These are phyloP conservation scores for Sprattus sprattus DNA, from an alignment of 2,113 vertebrate genomes.

Conservation along the genomic window DNA sequence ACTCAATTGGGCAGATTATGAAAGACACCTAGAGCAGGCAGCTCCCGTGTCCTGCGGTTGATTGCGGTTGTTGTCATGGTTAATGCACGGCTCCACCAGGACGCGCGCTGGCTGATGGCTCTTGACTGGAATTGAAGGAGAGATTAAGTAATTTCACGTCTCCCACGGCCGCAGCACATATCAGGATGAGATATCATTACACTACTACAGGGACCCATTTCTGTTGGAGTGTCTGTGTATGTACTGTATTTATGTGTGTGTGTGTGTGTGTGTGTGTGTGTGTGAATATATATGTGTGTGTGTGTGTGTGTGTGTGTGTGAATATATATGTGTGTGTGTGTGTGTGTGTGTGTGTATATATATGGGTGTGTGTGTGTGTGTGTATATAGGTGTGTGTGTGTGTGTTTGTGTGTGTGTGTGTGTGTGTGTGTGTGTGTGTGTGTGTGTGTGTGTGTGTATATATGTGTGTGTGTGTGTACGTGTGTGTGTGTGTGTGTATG, in stretches of 20 bases:
- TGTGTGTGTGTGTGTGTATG: not conserved
- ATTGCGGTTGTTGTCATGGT: conserved; percentile 34
- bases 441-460: not conserved
- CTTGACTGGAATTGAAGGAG: conserved; percentile 41
- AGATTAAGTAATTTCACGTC: conserved; percentile 16
- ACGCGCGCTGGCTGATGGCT: conserved; percentile 26
- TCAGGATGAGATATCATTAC: conserved; percentile 27
- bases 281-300: not conserved
- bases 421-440: not conserved
- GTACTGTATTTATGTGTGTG: not conserved
- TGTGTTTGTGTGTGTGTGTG: not conserved
- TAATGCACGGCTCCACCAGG: conserved; percentile 32
- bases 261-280: not conserved
- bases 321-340: not conserved
- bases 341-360: not conserved
- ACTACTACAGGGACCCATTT: conserved; percentile 16
- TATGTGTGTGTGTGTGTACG: not conserved
- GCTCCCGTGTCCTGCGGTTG: conserved; percentile 26
- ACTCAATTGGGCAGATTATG: conserved; percentile 32
- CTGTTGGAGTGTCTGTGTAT: not conserved
- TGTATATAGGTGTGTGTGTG: not conserved
- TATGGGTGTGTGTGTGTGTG: not conserved
- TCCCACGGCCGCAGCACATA: not conserved
- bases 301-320: not conserved
- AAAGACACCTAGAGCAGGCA: conserved; percentile 25